Base-by-base conservation (phyloP, 2,888 invertebrate genomes). In the Anticlea derivata region DNA sequence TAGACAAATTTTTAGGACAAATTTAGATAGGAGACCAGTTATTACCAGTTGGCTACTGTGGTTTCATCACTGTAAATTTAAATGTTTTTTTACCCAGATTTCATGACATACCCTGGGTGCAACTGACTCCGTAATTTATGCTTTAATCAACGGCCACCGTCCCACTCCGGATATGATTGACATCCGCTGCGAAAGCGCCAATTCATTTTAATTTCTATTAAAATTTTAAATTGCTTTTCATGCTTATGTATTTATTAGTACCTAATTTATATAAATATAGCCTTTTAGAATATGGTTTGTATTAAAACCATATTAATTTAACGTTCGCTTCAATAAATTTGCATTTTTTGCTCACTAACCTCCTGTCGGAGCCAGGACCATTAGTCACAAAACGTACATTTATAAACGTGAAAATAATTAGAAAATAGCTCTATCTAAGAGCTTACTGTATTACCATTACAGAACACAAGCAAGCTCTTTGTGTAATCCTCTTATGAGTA, bases 121-220 rank as follows among this genome's bases (percentile, higher is more conserved):
- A 63, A 55, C 58, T 45, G 39, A 48, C 33, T 52, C 29, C 39
- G 66, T 78, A 77, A 77, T 79, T 77, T 74, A 76, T 79, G 76
- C 71, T 78, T 78, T 78, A 81, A 80, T 81, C 75, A 77, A 75
- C 66, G 64, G 56, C 59, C 63, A 58, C 48, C 48, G 48, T 48
- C 31, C 54, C 61, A 37, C 52, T 26, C 66, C 75, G 78, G 81
- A 78, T 73, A 76, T 79, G 71, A 73, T 65, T 65, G 70, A 75
- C 69, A 65, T 79, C 76, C 75, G 74, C 60, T 66, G 67, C 62
- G 58, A 71, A 57, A 60, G 62, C 58, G 44, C 44, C 35, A 53
- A 45, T 43, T 47, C 46, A 52, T 52, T 44, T 40, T 40, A 48
- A 26, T 48, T 48, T 30, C 39, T 40, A 48, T 48, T 53, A 39